Conservation (phyloP, 2,888 invertebrate genomes). For the Latrodectus hesperus region DNA sequence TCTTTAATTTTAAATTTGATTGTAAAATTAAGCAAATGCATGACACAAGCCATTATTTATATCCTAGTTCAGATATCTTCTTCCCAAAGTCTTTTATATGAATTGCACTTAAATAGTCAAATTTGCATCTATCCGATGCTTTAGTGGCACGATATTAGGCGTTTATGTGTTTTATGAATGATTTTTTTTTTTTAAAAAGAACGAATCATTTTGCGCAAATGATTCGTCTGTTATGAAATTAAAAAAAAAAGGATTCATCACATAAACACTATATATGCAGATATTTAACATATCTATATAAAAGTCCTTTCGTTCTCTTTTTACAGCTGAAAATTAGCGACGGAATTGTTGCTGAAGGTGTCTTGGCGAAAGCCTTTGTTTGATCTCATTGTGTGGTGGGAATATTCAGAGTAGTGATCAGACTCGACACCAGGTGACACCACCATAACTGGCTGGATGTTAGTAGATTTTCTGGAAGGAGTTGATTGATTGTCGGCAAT, state of each 20-base stretch:
- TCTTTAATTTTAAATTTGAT: too few relatives aligned
- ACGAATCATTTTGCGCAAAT: background rate
- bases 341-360: constrained; percentile 61
- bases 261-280: background rate
- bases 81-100: constrained; percentile 9
- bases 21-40: too few relatives aligned
- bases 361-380: constrained; percentile 46
- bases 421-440: constrained; percentile 63
- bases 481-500: constrained; percentile 66
- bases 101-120: constrained; percentile 45
- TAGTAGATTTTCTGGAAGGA: constrained; percentile 61
- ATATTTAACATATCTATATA: background rate
- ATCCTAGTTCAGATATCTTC: too few relatives aligned
- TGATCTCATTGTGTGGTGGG: constrained; percentile 68
- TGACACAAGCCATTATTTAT: too few relatives aligned
- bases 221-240: constrained; percentile 11
- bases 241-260: constrained; percentile 3
- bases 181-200: background rate
- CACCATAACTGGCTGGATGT: constrained; percentile 66
- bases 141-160: constrained; percentile 31
- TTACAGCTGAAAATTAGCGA: constrained; percentile 62
- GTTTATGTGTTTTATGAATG: background rate
- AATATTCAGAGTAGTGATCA: constrained; percentile 69
- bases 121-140: constrained; percentile 24
- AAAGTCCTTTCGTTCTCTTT: background rate